Conservation (phyloP, 2,888 invertebrate species). For the Caenorhabditis angaria region DNA sequence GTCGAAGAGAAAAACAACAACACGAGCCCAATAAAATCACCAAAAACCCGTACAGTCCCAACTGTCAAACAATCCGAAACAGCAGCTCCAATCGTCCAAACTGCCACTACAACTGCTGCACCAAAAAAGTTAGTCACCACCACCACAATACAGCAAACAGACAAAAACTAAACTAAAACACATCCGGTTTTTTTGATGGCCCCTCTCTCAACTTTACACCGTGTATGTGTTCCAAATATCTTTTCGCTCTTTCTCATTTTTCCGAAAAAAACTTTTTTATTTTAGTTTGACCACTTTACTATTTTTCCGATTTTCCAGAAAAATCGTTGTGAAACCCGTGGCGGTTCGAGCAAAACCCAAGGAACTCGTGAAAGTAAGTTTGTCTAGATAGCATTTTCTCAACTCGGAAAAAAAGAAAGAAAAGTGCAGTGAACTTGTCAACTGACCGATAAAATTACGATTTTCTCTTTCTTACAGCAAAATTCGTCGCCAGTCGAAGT, state of each 20-base stretch:
- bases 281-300: no score
- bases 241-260: background rate
- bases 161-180: no score
- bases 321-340: constrained; percentile 13
- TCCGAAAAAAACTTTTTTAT: background rate
- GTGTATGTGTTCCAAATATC: background rate
- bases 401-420: background rate
- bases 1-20: constrained; percentile 41
- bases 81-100: constrained; percentile 18
- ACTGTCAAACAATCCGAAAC: constrained; percentile 29
- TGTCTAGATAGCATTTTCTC: constrained; percentile 13
- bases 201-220: background rate
- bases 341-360: constrained; percentile 15
- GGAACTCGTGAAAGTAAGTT: background rate
- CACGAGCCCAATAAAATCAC: constrained; percentile 12
- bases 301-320: constrained; percentile 16
- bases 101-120: constrained; percentile 7
- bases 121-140: background rate
- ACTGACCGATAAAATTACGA: background rate
- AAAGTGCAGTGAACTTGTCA: background rate
- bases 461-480: background rate
- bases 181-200: constrained; percentile 10
- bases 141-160: background rate
- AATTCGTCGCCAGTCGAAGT: constrained; percentile 40
- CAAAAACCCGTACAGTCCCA: constrained; percentile 9